A percentile compares a stretch with the other conserved stretches of the same genome.
Evolutionary conservation across 2,113 vertebrate genomes (phyloP).

Genomic region (Gulo gulo): DNA sequence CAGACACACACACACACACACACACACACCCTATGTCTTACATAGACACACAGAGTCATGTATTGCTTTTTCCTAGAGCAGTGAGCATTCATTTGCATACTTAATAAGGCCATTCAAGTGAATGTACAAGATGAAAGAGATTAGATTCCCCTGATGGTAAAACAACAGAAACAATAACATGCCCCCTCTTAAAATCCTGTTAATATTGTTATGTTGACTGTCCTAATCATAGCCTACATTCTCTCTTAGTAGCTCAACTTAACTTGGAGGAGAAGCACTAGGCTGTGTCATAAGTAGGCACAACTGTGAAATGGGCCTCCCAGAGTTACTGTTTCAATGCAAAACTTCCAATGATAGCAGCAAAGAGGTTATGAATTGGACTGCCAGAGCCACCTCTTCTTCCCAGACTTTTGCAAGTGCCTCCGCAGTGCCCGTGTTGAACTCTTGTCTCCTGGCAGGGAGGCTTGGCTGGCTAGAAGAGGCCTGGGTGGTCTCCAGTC

Average conservation of each 20-base stretch:
- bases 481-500: background rate
- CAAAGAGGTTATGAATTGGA: background rate
- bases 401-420: fast-evolving
- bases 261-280: background rate
- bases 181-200: background rate
- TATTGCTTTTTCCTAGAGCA: background rate
- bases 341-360: background rate
- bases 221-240: background rate
- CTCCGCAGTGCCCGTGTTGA: background rate
- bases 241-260: background rate
- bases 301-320: background rate
- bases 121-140: background rate
- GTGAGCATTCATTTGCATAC: background rate
- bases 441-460: background rate
- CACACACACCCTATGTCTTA: background rate
- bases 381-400: background rate
- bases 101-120: background rate
- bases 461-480: background rate
- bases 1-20: too few relatives aligned
- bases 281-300: background rate
- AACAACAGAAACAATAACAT: background rate
- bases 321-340: background rate
- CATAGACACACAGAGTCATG: background rate
- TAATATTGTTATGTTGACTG: background rate
- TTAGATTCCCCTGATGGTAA: background rate